These are phyloP conservation scores for Chloroclystis v-ata DNA, from an alignment of 2,888 invertebrate genomes.

Conservation along the genomic window DNA sequence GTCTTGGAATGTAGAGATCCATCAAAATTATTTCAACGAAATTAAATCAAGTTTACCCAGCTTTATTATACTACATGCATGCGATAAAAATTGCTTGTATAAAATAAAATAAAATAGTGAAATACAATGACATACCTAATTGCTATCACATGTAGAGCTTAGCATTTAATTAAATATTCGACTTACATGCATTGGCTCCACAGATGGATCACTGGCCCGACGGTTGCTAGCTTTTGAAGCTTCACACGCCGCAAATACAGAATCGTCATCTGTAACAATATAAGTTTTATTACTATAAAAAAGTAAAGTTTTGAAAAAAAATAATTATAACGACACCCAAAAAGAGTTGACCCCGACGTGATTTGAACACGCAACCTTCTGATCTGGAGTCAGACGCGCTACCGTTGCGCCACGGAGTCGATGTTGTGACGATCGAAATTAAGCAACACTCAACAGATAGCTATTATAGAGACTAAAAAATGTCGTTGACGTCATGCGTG, in stretches of 20 bases:
- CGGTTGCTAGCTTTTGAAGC: conserved; percentile 41
- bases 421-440: no score
- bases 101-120: no score
- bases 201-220: conserved; percentile 49
- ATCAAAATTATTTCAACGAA: no score
- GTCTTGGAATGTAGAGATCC: no score
- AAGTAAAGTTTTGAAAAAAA: not conserved
- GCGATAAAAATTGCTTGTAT: no score
- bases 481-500: no score
- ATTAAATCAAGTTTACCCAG: no score
- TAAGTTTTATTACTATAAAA: not conserved
- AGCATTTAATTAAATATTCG: not conserved
- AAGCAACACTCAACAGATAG: no score
- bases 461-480: no score
- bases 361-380: conserved; percentile 99
- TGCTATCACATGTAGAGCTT: no score
- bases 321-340: conserved; percentile 5
- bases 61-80: no score
- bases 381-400: conserved; percentile 99
- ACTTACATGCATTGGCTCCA: conserved; percentile 53
- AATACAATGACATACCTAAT: no score
- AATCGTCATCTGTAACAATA: conserved; percentile 60
- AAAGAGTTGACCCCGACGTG: conserved; percentile 90
- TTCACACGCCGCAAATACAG: conserved; percentile 63
- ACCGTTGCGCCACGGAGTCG: conserved; percentile 97